Base-by-base conservation (phyloP, 2,888 invertebrate species). In the Tiliacea citrago region DNA sequence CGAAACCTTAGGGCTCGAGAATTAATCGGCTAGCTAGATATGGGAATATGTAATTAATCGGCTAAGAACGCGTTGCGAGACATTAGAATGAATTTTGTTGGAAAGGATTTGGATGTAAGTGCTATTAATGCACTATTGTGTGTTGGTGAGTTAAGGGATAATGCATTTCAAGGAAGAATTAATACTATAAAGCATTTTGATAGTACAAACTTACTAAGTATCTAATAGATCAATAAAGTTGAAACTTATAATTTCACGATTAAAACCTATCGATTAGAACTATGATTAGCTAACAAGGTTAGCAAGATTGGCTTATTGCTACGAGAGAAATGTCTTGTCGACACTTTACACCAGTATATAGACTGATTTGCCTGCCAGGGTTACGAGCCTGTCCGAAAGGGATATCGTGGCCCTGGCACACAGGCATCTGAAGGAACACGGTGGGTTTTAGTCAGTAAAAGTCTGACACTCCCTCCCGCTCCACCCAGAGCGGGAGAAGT, bases 1-100 rank as follows among this genome's bases (percentile, higher is more conserved):
- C 72, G 82, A 75, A 82, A 72, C 62, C 74, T 62, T 58, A 55
- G 45, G 29, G 2, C 60, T n/a, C 9, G 55, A 61, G 55, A 73
- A 67, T 47, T 63, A 61, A 75, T 73, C 21, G 13, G 18, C 24
- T 61, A 71, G 18, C 24, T 61, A 71, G 69, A 77, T 77, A 81
- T 71, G 45, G 42, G 58, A 39, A 65, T 67, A 57, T 35, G 49
- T 62, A 69, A 65, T 80, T 68, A 75, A 71, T 75, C n/a, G 57
- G 42, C n/a, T 75, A 18, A 47, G 42, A 9, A 72, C 7, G 49
- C 10, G 0, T 16, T 39, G 35, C 13, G n/a, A 13, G 55, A 63
- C 29, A 13, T 29, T 29, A 12, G 55, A 78, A 68, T 73, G 24
- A 68, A 58, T 62, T 29, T 57, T 6, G 29, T 18, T 61, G 35